Conservation (phyloP, 2,113 vertebrate species). For the Irena cyanogastra region DNA sequence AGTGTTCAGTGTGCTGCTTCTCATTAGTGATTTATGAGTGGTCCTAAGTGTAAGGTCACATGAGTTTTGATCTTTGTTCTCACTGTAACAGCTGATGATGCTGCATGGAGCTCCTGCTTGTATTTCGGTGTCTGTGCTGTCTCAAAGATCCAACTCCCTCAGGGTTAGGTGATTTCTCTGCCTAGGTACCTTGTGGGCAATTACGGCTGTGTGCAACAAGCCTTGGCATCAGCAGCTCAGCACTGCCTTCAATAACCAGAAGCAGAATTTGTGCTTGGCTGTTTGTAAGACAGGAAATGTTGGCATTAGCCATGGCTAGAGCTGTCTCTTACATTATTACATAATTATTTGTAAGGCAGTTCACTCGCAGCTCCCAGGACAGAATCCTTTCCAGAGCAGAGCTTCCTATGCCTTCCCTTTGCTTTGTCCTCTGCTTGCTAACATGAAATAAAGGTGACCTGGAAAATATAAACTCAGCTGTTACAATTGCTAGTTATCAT, state of each 20-base stretch:
- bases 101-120: not conserved
- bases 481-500: not conserved
- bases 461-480: not conserved
- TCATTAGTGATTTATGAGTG: not conserved
- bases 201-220: not conserved
- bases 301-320: not conserved
- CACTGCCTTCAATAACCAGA: not conserved
- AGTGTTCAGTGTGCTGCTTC: not conserved
- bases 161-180: not conserved
- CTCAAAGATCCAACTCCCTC: not conserved
- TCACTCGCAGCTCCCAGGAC: not conserved
- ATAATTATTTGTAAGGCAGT: not conserved
- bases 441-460: not conserved
- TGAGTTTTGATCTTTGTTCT: not conserved
- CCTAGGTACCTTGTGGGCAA: not conserved
- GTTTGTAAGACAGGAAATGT: not conserved
- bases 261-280: not conserved
- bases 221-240: not conserved
- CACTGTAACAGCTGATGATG: not conserved
- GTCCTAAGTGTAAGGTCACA: not conserved
- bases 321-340: not conserved
- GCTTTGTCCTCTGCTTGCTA: not conserved
- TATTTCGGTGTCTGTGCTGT: not conserved
- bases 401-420: not conserved
- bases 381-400: not conserved